Evolutionary conservation across 2,888 invertebrate species (phyloP).

Genomic region (Yponomeuta evonymella): DNA sequence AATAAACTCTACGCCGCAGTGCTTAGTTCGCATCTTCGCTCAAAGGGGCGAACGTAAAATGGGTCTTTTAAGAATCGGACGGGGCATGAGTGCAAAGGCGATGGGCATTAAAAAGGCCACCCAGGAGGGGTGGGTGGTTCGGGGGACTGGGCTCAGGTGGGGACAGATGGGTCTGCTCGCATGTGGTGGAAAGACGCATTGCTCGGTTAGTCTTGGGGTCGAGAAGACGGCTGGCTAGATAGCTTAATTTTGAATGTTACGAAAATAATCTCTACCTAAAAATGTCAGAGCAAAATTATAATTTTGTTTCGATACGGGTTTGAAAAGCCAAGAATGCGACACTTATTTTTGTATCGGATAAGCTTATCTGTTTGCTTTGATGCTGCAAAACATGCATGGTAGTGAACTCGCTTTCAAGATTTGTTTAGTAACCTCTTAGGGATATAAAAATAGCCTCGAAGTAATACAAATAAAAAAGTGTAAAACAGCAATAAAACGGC

Average conservation of each 20-base stretch:
- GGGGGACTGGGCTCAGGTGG: constrained; percentile 31
- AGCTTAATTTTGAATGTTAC: not conserved
- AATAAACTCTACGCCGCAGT: constrained; percentile 27
- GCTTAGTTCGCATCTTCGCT: constrained; percentile 30
- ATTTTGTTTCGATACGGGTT: no score
- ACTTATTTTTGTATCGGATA: no score
- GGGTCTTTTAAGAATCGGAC: constrained; percentile 52
- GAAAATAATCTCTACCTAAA: not conserved
- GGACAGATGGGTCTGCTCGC: constrained; percentile 37
- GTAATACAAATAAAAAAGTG: no score
- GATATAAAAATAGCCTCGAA: no score
- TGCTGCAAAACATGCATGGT: no score
- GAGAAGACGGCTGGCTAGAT: constrained; percentile 1
- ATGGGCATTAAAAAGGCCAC: constrained; percentile 58
- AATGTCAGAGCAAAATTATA: not conserved
- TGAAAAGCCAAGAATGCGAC: no score
- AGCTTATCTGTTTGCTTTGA: no score
- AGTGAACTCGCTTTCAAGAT: no score
- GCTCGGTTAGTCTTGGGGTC: constrained; percentile 29
- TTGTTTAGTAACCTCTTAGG: no score
- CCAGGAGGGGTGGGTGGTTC: constrained; percentile 29
- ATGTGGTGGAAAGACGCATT: constrained; percentile 50
- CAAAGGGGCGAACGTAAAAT: constrained; percentile 33
- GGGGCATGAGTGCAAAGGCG: constrained; percentile 44
- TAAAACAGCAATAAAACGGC: no score